Base-by-base conservation (phyloP, 2,888 invertebrate genomes). In the Hemistola chrysoprasaria region DNA sequence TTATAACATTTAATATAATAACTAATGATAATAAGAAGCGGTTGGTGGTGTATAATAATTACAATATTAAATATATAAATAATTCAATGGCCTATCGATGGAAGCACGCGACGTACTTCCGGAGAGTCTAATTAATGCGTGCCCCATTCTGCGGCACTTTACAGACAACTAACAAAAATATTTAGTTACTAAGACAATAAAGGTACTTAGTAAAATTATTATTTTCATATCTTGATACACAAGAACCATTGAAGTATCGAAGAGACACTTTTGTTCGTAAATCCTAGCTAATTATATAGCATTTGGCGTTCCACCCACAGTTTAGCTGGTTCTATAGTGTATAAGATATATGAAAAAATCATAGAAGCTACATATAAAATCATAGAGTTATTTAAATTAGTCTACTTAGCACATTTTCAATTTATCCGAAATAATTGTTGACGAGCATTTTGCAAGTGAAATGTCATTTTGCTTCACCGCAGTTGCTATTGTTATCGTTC, bases 1-100 rank as follows among this genome's bases (percentile, higher is more conserved):
- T 82, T 79, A 81, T 75, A 82, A 83, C 74, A 79, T 84, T 83
- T 83, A 80, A 81, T 84, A 83, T 82, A 78, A 83, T 84, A 85
- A 83, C 81, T 74, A 83, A 85, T 80, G 77, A 83, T 84, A 85
- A 86, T 86, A 77, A 86, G 82, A 68, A 69, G 75, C 65, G 64
- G 66, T 63, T 68, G 65, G 66, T 70, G 69, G 67, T 78, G 79
- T 80, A 81, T 82, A 77, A 83, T 86, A 85, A 86, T 86, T 83
- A 83, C 77, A 83, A 84, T 85, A 83, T 84, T 83, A 84, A 84
- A 84, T 73, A 75, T 79, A 86, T 87, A 87, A 87, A 88, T 88
- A 86, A 88, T 88, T 85, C 86, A 86, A 82, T 78, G 80, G 71
- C 65, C 76, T 80, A 85, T 85, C 80, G 71, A 60, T 77, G 69